Percentiles rank a stretch among this genome's conserved stretches.
Evolutionary conservation across 2,888 invertebrate species (phyloP).

Genomic region (Leuctra nigra): DNA sequence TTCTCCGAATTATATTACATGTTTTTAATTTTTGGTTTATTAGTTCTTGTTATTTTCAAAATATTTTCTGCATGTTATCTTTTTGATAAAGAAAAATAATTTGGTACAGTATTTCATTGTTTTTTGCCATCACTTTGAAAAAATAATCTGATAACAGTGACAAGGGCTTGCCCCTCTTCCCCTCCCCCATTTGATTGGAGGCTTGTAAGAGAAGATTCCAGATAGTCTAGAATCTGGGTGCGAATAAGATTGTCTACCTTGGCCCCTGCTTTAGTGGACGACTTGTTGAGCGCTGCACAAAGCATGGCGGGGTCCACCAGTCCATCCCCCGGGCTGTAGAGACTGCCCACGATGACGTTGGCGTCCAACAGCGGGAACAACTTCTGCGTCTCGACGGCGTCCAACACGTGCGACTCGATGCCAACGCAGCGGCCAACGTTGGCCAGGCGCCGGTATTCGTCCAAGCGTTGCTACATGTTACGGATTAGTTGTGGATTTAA

Average conservation of each 20-base stretch:
- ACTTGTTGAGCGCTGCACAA: conserved; percentile 64
- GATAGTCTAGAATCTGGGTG: too few species aligned
- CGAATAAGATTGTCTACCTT: conserved; percentile 56
- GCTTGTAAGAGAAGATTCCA: too few species aligned
- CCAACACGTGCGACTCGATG: conserved; percentile 66
- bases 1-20: too few species aligned
- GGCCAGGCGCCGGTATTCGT: conserved; percentile 75
- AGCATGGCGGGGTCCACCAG: conserved; percentile 79
- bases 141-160: background rate
- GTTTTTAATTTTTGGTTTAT: too few species aligned
- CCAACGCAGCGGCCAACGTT: conserved; percentile 74
- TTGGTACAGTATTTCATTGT: too few species aligned
- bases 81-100: too few species aligned
- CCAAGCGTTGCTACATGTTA: conserved; percentile 57
- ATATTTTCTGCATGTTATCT: too few species aligned
- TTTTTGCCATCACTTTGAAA: too few species aligned
- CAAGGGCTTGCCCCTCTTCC: too few species aligned
- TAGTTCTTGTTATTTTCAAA: too few species aligned
- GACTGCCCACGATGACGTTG: conserved; percentile 63
- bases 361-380: conserved; percentile 72
- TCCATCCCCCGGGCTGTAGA: conserved; percentile 76
- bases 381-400: conserved; percentile 65
- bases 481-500: too few species aligned
- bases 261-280: conserved; percentile 63
- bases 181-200: too few species aligned